Evolutionary conservation across 2,113 vertebrate species (phyloP), one percentile per base, ranked within the genome.

Genomic region (Scalopus aquaticus): DNA sequence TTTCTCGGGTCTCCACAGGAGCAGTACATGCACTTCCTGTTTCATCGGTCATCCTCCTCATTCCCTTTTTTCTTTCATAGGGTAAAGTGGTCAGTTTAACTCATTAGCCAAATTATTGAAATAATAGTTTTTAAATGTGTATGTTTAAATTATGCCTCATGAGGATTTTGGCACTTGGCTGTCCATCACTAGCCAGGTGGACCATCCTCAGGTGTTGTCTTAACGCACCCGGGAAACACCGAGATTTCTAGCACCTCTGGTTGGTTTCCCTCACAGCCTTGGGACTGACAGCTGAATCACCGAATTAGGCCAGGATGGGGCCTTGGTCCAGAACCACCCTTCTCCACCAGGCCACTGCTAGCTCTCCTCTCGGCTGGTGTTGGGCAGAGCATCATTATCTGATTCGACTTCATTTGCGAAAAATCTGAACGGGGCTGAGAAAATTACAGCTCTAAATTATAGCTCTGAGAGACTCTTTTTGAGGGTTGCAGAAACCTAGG

Each of bases 401-500:
- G 46, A 30, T 32, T 62, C 81, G 73, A 72, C 51, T 90, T 92
- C 65, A 44, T 74, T 79, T 91, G 64, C 67, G 42, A 37, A 87
- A 42, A 82, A 22, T 74, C 74, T 58, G 32, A 74, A 46, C 20
- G 6, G n/a, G 32, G 16, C 93, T 94, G 76, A 96, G 94, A 87
- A 96, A 94, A 95, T 44, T n/a, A 79, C 5, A 92, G 70, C 54
- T 54, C 51, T 54, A 95, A 95, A 95, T 42, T 32, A 76, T 7
- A 91, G 65, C 46, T 93, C 74, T 73, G 42, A 92, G 91, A 69
- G 76, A 87, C 49, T 90, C 79, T 88, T 94, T 88, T 37, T 35
- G 78, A 72, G 19, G 20, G 39, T 80, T 89, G 3, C 79, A 13
- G 72, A 94, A 96, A 69, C 67, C 73, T 83, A 49, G 26, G 73